Conservation (phyloP, 2,797 vertebrate species). For the Cyprinella venusta region DNA sequence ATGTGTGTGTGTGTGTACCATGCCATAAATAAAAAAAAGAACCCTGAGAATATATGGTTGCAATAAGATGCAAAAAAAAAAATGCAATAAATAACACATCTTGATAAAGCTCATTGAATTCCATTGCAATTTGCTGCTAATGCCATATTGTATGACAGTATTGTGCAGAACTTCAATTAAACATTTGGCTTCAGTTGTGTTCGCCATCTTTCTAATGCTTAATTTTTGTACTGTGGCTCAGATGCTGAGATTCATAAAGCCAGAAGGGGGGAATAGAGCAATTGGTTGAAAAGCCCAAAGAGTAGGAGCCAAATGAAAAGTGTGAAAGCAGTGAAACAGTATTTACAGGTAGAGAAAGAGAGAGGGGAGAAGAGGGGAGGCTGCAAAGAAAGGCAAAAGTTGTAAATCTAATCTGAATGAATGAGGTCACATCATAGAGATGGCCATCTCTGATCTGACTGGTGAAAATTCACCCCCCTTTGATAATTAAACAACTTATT, state of each 20-base stretch:
- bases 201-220: background rate
- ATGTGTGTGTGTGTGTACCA: background rate
- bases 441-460: slow-evolving; percentile 63
- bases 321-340: background rate
- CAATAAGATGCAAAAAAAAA: background rate
- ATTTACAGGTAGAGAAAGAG: slow-evolving; percentile 3
- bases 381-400: slow-evolving; percentile 71
- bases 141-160: background rate
- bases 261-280: background rate
- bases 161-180: background rate
- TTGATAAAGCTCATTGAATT: background rate
- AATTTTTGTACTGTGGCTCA: background rate
- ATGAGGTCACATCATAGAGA: slow-evolving; percentile 71
- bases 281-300: slow-evolving; percentile 11
- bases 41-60: background rate
- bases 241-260: background rate
- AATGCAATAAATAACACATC: background rate
- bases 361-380: slow-evolving; percentile 46
- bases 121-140: background rate
- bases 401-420: slow-evolving; percentile 78
- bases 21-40: background rate
- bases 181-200: background rate
- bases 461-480: slow-evolving; percentile 63
- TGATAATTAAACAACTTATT: slow-evolving; percentile 71
- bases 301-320: slow-evolving; percentile 6